These are phyloP conservation scores for Epinotia demarniana DNA, from an alignment of 2,888 invertebrate genomes.

Conservation along the genomic window DNA sequence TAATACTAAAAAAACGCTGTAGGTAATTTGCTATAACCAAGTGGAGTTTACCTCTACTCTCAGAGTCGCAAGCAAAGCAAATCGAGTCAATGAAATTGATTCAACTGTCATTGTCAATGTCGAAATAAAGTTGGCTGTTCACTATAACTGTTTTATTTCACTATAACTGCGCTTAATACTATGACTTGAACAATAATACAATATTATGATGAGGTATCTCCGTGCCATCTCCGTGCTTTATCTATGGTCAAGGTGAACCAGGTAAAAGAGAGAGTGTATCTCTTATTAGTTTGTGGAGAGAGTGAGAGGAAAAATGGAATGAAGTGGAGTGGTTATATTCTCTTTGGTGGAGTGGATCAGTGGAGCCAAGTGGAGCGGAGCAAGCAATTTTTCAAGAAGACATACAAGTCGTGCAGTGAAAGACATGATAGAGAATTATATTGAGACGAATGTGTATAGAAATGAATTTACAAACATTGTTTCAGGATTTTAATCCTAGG, in stretches of 20 bases:
- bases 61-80: not conserved
- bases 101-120: constrained; percentile 3
- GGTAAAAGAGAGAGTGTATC: too few relatives aligned
- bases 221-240: not conserved
- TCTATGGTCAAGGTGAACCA: not conserved
- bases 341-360: not conserved
- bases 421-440: constrained; percentile 61
- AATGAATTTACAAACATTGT: constrained; percentile 95
- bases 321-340: not conserved
- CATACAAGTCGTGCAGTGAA: constrained; percentile 15
- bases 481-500: constrained; percentile 97
- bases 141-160: not conserved
- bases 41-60: not conserved
- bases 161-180: not conserved
- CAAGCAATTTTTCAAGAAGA: constrained; percentile 19
- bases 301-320: constrained; percentile 1
- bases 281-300: too few relatives aligned
- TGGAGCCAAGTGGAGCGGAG: constrained; percentile 16
- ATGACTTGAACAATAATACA: constrained; percentile 6
- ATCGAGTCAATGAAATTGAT: not conserved
- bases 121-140: not conserved
- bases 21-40: not conserved
- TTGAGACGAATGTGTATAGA: constrained; percentile 75
- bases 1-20: not conserved
- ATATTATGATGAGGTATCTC: too few relatives aligned